Percentiles rank a stretch among this genome's conserved stretches.
phyloP scores from a whole-genome alignment of 2,797 vertebrate genomes.

The Melanotaenia boesemani region DNA sequence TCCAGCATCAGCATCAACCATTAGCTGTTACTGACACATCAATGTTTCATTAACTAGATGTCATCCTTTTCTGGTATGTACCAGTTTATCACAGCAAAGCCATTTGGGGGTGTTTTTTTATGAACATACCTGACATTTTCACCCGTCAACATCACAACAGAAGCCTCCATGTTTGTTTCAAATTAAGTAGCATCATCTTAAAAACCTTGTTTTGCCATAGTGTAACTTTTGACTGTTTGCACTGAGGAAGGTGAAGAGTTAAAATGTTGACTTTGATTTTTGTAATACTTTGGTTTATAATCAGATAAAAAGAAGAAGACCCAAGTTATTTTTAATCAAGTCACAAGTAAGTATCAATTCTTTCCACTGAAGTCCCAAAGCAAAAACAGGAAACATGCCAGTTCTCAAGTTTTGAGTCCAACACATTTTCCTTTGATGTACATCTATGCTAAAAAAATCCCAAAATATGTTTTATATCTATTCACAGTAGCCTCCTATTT shows the following conservation, averaged over 20 bases:
- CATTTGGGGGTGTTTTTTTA: constrained; percentile 19
- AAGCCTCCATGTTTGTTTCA: neutral
- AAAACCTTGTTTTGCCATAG: neutral
- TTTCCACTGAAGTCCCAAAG: neutral
- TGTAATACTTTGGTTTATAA: neutral
- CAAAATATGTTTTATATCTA: neutral
- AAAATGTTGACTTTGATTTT: neutral
- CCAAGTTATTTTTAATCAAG: neutral
- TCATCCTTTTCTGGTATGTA: constrained; percentile 39
- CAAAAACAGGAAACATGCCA: neutral
- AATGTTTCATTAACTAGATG: constrained; percentile 38
- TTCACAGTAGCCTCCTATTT: neutral
- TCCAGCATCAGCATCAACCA: constrained; percentile 10
- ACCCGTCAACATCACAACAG: neutral
- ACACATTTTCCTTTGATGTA: neutral
- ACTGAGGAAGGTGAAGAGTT: neutral
- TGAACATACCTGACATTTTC: neutral
- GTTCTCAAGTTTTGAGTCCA: neutral
- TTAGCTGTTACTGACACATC: constrained; percentile 19
- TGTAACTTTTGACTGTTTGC: neutral
- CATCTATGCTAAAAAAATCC: neutral
- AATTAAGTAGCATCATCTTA: neutral
- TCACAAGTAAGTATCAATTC: neutral
- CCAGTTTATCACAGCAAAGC: constrained; percentile 12
- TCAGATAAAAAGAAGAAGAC: neutral